Evolutionary conservation across 2,113 vertebrate species (phyloP).

Genomic region (Hippocampus comes): DNA sequence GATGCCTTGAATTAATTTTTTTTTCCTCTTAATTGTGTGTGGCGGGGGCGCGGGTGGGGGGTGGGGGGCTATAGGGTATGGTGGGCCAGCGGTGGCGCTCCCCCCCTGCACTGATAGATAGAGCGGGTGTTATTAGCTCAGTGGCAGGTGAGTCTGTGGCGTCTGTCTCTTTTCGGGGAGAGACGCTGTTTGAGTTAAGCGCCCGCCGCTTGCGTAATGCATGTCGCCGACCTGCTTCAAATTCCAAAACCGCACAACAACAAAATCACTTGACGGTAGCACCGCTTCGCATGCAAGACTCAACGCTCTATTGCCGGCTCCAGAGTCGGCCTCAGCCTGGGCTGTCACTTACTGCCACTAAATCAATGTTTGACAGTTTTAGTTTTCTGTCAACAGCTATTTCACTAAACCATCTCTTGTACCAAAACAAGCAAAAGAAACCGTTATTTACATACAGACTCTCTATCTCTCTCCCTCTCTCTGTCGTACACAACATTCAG

Average conservation of each 20-base stretch:
- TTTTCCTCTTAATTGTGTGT: constrained; percentile 5
- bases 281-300: not conserved
- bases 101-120: constrained; percentile 63
- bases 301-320: not conserved
- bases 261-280: not conserved
- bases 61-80: not conserved
- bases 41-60: not conserved
- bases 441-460: too few relatives aligned
- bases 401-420: too few relatives aligned
- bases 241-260: not conserved
- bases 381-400: too few relatives aligned
- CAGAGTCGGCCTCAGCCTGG: too few relatives aligned
- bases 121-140: constrained; percentile 68
- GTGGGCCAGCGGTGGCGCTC: constrained; percentile 17
- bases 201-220: not conserved
- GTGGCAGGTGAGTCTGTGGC: constrained; percentile 67
- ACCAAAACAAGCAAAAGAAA: too few relatives aligned
- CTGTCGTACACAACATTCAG: too few relatives aligned
- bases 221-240: not conserved
- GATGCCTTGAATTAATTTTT: not conserved
- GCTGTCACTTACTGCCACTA: too few relatives aligned
- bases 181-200: not conserved
- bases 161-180: not conserved
- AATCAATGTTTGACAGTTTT: too few relatives aligned
- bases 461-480: too few relatives aligned